A percentile compares a stretch with the other conserved stretches of the same genome.
Evolutionary conservation across 2,888 invertebrate genomes (phyloP).

Genomic region (Aphodius sticticus): DNA sequence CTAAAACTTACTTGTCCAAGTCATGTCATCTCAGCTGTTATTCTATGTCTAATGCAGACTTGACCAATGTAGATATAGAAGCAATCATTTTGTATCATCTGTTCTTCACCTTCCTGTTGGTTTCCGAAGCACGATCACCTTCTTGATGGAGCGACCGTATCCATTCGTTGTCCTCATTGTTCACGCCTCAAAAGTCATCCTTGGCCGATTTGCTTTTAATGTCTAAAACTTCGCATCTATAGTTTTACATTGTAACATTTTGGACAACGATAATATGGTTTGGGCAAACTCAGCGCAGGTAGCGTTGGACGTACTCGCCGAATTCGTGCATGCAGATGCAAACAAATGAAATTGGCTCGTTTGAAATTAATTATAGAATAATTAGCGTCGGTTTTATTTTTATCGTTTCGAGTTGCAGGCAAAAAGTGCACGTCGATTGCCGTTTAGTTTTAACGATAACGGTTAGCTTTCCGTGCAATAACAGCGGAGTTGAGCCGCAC

Average conservation of each 20-base stretch:
- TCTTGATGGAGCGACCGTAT: too few relatives aligned
- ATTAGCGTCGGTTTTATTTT: conserved; percentile 11
- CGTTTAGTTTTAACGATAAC: conserved; percentile 17
- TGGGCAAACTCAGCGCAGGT: background rate
- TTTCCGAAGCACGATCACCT: too few relatives aligned
- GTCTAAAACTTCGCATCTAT: too few relatives aligned
- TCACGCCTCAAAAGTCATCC: too few relatives aligned
- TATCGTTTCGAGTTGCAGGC: background rate
- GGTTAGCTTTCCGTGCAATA: conserved; percentile 18
- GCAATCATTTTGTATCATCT: too few relatives aligned
- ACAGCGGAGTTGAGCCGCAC: conserved; percentile 16
- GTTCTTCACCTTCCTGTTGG: background rate
- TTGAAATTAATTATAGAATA: conserved; percentile 19
- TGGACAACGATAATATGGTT: background rate
- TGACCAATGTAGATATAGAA: too few relatives aligned
- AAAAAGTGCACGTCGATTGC: conserved; percentile 13
- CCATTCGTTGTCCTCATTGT: too few relatives aligned
- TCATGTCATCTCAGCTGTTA: background rate
- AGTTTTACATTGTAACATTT: background rate
- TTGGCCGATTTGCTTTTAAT: too few relatives aligned
- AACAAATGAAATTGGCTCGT: background rate
- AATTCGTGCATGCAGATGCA: background rate
- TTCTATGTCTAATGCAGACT: too few relatives aligned
- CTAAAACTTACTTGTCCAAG: conserved; percentile 1
- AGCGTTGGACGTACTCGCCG: background rate